Evolutionary conservation across 2,113 vertebrate genomes (phyloP), one percentile per base, ranked within the genome.

Genomic region (Microcebus murinus): DNA sequence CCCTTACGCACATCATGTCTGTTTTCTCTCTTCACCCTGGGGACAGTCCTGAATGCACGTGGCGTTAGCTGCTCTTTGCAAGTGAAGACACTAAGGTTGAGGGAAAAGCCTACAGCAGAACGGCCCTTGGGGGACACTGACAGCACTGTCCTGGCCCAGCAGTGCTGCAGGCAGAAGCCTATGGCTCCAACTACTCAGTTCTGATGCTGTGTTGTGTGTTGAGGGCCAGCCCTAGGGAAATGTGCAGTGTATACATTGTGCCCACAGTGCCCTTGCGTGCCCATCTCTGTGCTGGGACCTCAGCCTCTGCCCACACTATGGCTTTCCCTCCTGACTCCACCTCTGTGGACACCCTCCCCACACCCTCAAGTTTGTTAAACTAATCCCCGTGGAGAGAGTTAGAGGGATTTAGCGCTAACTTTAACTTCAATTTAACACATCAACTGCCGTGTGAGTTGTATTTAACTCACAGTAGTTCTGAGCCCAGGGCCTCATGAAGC

Each of bases 21-120:
- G 18, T 25, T 10, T 27, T 73, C 65, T 61, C 12, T n/a, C 11
- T 25, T 34, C 29, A 27, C 34, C 20, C 48, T 68, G 36, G 36
- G 0, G 4, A 13, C 13, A 14, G 18, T 48, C 74, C 31, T 6
- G 20, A 21, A 29, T 1, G 7, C 21, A 27, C 29, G 23, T 10
- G 9, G 23, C 15, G 34, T 71, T 4, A 55, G 31, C 71, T 0
- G 1, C 48, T 34, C 52, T 14, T 25, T 34, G 27, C 87, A 79
- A 57, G 55, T 50, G 31, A 83, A 25, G 4, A 57, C 34, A 63
- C 55, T 0, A 2, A 70, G 27, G 23, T 25, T 73, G 52, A 25
- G 18, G 21, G 15, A 68, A 65, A 90, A 39, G 12, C 29, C 65
- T 1, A 45, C 45, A 8, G 45, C 45, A 45, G n/a, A 57, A 31